These are phyloP conservation scores for Odontocolon sp. DNA, from an alignment of 2,888 invertebrate species.

Conservation along the genomic window DNA sequence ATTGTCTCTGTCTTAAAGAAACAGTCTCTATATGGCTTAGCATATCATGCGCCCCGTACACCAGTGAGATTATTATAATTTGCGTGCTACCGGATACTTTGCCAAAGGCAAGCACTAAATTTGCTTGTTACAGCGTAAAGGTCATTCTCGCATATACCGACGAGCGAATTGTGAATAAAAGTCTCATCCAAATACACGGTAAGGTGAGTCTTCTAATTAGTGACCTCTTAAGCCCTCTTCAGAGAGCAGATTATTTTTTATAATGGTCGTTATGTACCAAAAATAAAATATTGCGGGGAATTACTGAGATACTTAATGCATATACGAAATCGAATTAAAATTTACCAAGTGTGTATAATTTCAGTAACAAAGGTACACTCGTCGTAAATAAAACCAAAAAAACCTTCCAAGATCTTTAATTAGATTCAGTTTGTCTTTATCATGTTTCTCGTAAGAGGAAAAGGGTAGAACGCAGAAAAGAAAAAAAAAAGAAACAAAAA, in stretches of 20 bases:
- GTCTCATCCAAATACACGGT: too few relatives aligned
- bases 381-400: conserved; percentile 40
- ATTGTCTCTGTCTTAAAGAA: too few relatives aligned
- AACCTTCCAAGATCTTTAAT: conserved; percentile 35
- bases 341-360: background rate
- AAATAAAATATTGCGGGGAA: too few relatives aligned
- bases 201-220: too few relatives aligned
- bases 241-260: too few relatives aligned
- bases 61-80: conserved; percentile 69
- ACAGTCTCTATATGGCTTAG: background rate
- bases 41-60: conserved; percentile 1
- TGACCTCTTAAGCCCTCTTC: too few relatives aligned
- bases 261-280: too few relatives aligned
- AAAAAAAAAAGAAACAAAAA: background rate
- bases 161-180: background rate
- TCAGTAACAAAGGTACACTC: background rate
- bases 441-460: background rate
- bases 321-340: conserved; percentile 10
- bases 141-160: conserved; percentile 34
- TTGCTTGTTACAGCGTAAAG: conserved; percentile 58
- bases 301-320: too few relatives aligned
- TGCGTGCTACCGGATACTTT: conserved; percentile 75
- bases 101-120: conserved; percentile 64
- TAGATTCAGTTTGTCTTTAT: conserved; percentile 29
- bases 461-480: background rate